These are phyloP conservation scores for Poecilia velifera DNA, from an alignment of 2,797 vertebrate genomes.

Conservation along the genomic window DNA sequence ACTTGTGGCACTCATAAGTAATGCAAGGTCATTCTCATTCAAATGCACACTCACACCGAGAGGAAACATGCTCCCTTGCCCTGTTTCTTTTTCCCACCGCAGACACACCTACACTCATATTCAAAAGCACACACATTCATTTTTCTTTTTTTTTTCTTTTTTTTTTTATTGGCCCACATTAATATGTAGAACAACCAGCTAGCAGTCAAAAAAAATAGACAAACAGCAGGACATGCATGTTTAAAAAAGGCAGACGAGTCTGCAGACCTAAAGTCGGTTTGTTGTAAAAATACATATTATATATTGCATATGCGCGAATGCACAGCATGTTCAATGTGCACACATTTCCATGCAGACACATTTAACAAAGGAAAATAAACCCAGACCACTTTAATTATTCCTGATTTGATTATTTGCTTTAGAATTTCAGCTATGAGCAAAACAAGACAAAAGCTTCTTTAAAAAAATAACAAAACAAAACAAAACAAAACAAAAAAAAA, in stretches of 20 bases:
- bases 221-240: constrained; percentile 35
- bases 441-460: constrained; percentile 16
- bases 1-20: constrained; percentile 77
- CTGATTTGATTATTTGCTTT: constrained; percentile 26
- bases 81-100: constrained; percentile 72
- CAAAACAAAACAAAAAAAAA: not conserved
- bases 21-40: constrained; percentile 81
- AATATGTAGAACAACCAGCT: constrained; percentile 36
- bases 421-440: constrained; percentile 15
- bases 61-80: constrained; percentile 67
- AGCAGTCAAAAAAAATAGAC: constrained; percentile 42
- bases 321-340: constrained; percentile 43
- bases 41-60: constrained; percentile 73
- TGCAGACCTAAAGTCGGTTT: constrained; percentile 10
- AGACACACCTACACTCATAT: constrained; percentile 57
- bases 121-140: constrained; percentile 29
- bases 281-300: constrained; percentile 24
- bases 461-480: no score
- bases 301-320: constrained; percentile 36
- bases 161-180: constrained; percentile 15
- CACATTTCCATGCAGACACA: constrained; percentile 33
- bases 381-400: not conserved
- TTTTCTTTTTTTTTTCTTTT: not conserved
- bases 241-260: constrained; percentile 45
- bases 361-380: constrained; percentile 16